Conservation (phyloP, 2,113 vertebrate species). For the Pygathrix nemaeus region DNA sequence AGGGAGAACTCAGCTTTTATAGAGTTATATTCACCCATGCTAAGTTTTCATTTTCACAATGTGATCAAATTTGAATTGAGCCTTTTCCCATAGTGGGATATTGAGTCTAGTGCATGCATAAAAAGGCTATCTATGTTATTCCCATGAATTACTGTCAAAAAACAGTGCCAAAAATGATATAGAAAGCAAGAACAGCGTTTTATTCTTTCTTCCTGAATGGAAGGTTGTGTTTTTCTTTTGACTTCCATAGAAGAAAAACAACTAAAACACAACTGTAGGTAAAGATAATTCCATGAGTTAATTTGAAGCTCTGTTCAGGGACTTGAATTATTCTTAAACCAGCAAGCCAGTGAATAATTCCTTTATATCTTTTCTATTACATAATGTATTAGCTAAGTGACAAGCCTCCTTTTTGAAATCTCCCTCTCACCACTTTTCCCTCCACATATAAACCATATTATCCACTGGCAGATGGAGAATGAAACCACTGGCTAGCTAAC, state of each 20-base stretch:
- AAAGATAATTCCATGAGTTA: conserved; percentile 65
- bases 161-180: conserved; percentile 14
- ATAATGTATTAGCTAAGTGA: conserved; percentile 59
- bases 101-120: conserved; percentile 20
- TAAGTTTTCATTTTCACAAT: conserved; percentile 47
- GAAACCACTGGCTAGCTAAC: conserved; percentile 54
- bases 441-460: conserved; percentile 55
- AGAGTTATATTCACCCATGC: conserved; percentile 34
- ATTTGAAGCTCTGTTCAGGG: conserved; percentile 62
- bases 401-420: conserved; percentile 55
- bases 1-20: conserved; percentile 65
- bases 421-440: conserved; percentile 52
- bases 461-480: conserved; percentile 50
- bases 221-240: conserved; percentile 46
- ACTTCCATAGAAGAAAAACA: conserved; percentile 33
- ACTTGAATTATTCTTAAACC: conserved; percentile 57
- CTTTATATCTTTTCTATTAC: conserved; percentile 45
- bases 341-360: conserved; percentile 55
- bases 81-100: conserved; percentile 38
- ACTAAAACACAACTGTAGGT: conserved; percentile 68
- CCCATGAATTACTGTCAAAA: neutral
- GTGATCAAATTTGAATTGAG: conserved; percentile 59
- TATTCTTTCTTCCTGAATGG: conserved; percentile 9
- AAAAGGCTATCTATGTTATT: conserved; percentile 47
- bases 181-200: neutral